Evolutionary conservation across 1,140 invertebrate genomes (phyloP).

Genomic region (Drosophila melanogaster): DNA sequence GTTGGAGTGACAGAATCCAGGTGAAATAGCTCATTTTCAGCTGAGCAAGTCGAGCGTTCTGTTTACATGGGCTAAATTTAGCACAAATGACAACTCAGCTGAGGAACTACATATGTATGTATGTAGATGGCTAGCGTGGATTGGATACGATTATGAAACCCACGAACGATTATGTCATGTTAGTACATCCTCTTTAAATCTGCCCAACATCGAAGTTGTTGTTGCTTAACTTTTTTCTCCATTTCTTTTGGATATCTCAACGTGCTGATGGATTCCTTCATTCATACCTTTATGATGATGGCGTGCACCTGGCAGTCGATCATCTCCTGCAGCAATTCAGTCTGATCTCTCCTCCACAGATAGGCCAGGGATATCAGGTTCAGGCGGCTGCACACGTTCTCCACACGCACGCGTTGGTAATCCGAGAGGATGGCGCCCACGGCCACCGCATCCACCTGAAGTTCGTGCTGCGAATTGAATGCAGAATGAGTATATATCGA

Average conservation of each 20-base stretch:
- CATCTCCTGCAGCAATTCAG: constrained; percentile 98
- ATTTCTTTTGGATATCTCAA: neutral
- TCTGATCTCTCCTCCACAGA: constrained; percentile 97
- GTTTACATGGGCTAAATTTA: constrained; percentile 26
- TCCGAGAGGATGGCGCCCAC: constrained; percentile 98
- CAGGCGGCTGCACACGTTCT: constrained; percentile 98
- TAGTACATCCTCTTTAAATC: neutral
- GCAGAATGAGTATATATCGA: neutral
- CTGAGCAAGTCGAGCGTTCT: constrained; percentile 4
- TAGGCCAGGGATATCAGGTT: constrained; percentile 95
- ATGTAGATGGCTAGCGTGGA: too few species aligned
- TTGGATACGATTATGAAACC: neutral
- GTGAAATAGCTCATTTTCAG: constrained; percentile 5
- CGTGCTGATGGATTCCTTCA: neutral
- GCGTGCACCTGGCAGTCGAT: constrained; percentile 96
- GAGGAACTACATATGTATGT: neutral
- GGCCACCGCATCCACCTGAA: constrained; percentile 95
- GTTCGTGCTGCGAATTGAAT: constrained; percentile 88
- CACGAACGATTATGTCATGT: neutral
- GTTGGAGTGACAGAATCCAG: neutral
- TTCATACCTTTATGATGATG: constrained; percentile 93
- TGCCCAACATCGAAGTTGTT: constrained; percentile 3
- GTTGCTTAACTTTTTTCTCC: neutral
- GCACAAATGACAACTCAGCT: constrained; percentile 1
- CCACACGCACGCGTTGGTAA: constrained; percentile 98